Conservation (phyloP, 2,888 invertebrate genomes). For the Dryomyza anilis region DNA sequence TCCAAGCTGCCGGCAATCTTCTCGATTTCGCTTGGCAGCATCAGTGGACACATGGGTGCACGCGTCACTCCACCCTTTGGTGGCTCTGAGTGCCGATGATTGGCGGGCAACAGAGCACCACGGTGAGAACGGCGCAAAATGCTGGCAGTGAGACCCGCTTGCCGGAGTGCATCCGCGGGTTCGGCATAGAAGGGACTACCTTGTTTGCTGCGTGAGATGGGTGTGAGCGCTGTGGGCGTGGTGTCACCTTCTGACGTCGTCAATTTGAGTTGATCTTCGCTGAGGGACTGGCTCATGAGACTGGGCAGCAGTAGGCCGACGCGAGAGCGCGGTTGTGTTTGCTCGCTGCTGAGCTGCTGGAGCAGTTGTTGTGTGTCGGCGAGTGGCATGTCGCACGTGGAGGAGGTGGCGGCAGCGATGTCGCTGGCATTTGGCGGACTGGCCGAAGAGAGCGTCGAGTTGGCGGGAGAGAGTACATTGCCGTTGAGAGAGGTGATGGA, state of each 20-base stretch:
- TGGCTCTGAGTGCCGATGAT: conserved; percentile 70
- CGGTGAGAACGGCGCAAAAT: conserved; percentile 58
- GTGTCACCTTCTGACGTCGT: conserved; percentile 47
- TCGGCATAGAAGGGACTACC: conserved; percentile 89
- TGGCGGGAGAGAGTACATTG: conserved; percentile 61
- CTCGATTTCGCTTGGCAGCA: conserved; percentile 63
- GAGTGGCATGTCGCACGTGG: conserved; percentile 29
- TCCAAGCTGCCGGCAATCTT: conserved; percentile 61
- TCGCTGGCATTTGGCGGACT: conserved; percentile 40
- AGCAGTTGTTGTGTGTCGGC: conserved; percentile 48
- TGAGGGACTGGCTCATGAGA: conserved; percentile 47
- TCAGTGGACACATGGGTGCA: conserved; percentile 64
- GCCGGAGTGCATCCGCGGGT: conserved; percentile 81
- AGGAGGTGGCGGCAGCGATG: conserved; percentile 34
- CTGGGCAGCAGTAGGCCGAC: conserved; percentile 52
- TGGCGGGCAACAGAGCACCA: conserved; percentile 55
- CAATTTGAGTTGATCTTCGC: conserved; percentile 42
- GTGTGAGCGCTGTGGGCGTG: conserved; percentile 55
- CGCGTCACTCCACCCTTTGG: conserved; percentile 60
- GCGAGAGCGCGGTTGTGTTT: conserved; percentile 50
- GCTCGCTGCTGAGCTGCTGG: conserved; percentile 45
- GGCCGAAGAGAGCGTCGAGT: conserved; percentile 49
- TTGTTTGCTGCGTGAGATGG: conserved; percentile 66
- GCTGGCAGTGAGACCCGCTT: conserved; percentile 54
- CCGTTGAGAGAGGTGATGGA: conserved; percentile 67